Percentiles rank a stretch among this genome's conserved stretches.
phyloP scores from a whole-genome alignment of 2,797 vertebrate species.

The Sebastes hubbsi region DNA sequence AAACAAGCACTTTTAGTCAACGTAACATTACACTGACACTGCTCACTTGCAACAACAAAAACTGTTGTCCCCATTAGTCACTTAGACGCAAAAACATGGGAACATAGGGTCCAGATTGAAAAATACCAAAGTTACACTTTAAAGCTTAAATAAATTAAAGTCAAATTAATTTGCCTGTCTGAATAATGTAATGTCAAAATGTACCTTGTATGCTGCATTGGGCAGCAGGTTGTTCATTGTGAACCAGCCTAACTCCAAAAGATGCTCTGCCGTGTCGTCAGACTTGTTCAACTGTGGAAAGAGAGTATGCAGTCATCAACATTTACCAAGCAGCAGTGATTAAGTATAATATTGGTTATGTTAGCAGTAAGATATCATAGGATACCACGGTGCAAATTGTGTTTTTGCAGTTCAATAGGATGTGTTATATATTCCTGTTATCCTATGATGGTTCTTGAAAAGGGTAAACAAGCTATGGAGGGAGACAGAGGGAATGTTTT shows the following conservation, averaged over 20 bases:
- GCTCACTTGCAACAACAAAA: too few species aligned
- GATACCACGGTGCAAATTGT: background rate
- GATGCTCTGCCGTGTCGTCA: conserved; percentile 97
- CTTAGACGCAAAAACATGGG: too few species aligned
- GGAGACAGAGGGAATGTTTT: background rate
- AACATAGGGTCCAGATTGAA: background rate
- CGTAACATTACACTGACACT: too few species aligned
- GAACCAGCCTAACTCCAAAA: conserved; percentile 97
- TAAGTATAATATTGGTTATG: background rate
- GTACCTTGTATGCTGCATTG: conserved; percentile 95
- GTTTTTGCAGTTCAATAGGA: background rate
- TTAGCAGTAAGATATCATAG: background rate
- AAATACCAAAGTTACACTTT: background rate
- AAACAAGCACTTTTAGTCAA: too few species aligned
- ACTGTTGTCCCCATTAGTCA: too few species aligned
- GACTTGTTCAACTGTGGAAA: conserved; percentile 93
- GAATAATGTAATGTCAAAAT: background rate
- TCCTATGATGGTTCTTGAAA: background rate
- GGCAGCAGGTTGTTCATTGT: conserved; percentile 99
- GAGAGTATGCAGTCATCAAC: background rate
- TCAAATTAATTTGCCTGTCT: background rate
- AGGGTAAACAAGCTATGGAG: background rate
- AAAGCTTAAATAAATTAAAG: background rate
- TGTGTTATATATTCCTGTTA: background rate
- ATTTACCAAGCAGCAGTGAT: background rate